Conservation (phyloP, 2,888 invertebrate species). For the Sminthurinus aureus region DNA sequence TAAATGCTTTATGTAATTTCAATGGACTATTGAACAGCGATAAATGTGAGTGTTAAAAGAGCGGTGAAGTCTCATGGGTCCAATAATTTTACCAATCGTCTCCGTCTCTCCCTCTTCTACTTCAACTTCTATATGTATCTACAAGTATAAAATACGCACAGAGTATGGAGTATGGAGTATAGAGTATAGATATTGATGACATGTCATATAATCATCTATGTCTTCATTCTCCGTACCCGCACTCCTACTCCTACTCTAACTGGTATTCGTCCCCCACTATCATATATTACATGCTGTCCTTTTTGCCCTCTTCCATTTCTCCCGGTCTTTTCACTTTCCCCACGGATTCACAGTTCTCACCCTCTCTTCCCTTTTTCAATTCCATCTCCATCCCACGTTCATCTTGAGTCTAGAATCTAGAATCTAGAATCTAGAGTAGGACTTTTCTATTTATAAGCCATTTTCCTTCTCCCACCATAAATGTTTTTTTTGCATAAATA, state of each 20-base stretch:
- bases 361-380: neutral
- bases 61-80: conserved; percentile 46
- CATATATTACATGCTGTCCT: neutral
- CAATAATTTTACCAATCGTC: conserved; percentile 43
- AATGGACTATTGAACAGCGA: conserved; percentile 47
- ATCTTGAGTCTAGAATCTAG: neutral
- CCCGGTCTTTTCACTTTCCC: too few species aligned
- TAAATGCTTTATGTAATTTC: conserved; percentile 51
- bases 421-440: too few species aligned
- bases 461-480: neutral
- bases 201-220: too few species aligned
- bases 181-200: neutral
- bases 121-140: neutral
- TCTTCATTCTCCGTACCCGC: too few species aligned
- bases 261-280: too few species aligned
- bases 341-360: neutral
- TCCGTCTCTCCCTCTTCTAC: conserved; percentile 1
- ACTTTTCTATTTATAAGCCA: too few species aligned
- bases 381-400: neutral
- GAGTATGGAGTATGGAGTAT: neutral
- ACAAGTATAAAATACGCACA: neutral
- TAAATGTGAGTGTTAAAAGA: conserved; percentile 52
- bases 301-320: neutral
- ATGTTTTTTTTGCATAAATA: neutral
- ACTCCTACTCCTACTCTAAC: too few species aligned